Percentiles rank a stretch among this genome's conserved stretches.
phyloP scores from a whole-genome alignment of 1,140 invertebrate genomes.

The Drosophila mojavensis region DNA sequence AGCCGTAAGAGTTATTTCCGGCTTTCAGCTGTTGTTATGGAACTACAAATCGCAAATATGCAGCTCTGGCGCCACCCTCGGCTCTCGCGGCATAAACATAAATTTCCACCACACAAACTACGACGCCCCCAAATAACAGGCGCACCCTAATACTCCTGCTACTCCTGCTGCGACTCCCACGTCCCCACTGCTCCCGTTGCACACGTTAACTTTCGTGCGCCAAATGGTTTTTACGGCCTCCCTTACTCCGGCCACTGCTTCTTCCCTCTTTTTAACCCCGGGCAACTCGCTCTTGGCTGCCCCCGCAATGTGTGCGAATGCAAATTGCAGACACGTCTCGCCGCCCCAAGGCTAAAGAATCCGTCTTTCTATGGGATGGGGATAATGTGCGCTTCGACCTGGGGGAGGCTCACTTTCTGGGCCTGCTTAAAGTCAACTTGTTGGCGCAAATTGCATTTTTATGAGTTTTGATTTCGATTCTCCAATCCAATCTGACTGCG shows the following conservation, averaged over 20 bases:
- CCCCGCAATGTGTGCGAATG: conserved; percentile 64
- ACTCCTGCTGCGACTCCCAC: neutral
- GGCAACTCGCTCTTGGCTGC: neutral
- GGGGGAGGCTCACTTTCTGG: conserved; percentile 10
- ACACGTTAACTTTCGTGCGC: conserved; percentile 73
- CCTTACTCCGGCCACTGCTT: neutral
- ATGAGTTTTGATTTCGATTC: conserved; percentile 80
- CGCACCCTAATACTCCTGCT: neutral
- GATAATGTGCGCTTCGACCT: conserved; percentile 3
- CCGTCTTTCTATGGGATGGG: conserved; percentile 32
- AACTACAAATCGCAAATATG: conserved; percentile 28
- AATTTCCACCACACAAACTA: conserved; percentile 64
- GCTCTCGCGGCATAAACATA: conserved; percentile 44
- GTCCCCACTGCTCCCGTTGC: conserved; percentile 6
- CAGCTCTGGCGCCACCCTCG: conserved; percentile 34
- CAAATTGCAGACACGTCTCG: conserved; percentile 78
- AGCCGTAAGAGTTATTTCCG: conserved; percentile 34
- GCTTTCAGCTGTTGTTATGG: conserved; percentile 14
- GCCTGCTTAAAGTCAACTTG: conserved; percentile 61
- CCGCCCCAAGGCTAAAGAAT: conserved; percentile 6
- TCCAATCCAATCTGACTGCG: conserved; percentile 18
- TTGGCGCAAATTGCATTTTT: conserved; percentile 77
- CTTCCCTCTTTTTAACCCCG: neutral
- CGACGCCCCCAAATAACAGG: conserved; percentile 34
- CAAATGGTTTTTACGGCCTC: conserved; percentile 76